A percentile compares a stretch with the other conserved stretches of the same genome.
Evolutionary conservation across 2,797 vertebrate genomes (phyloP).

Genomic region (Myripristis jacobus): DNA sequence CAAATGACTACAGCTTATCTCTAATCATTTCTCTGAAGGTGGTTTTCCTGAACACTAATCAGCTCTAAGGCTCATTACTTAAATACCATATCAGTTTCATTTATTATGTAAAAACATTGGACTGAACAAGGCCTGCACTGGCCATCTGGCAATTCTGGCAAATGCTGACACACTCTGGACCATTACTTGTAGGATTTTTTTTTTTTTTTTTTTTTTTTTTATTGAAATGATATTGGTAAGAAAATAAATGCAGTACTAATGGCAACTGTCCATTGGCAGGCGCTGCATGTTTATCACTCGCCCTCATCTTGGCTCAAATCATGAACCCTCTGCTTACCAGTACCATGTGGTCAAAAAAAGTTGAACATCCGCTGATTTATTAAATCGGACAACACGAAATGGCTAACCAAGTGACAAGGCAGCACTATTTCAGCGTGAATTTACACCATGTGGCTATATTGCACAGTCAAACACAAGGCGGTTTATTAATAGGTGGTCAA

Average conservation of each 20-base stretch:
- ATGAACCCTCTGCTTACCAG: background rate
- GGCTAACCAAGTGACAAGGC: no score
- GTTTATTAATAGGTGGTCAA: no score
- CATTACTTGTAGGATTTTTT: no score
- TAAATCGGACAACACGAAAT: no score
- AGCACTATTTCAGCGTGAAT: no score
- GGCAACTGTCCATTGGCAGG: background rate
- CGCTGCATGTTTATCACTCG: background rate
- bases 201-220: background rate
- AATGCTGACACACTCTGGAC: background rate
- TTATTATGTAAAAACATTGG: constrained; percentile 1
- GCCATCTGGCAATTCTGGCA: background rate
- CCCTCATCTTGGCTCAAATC: background rate
- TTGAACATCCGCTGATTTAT: no score
- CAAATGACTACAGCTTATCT: background rate
- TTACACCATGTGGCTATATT: no score
- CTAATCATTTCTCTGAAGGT: background rate
- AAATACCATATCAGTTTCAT: background rate
- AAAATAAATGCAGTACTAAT: background rate
- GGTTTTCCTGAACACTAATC: background rate
- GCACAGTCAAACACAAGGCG: no score
- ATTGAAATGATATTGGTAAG: background rate
- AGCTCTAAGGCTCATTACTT: background rate
- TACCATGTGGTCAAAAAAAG: no score
- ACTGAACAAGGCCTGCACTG: background rate